These are phyloP conservation scores for Anthophora plumipes DNA, from an alignment of 2,888 invertebrate species.

Conservation along the genomic window DNA sequence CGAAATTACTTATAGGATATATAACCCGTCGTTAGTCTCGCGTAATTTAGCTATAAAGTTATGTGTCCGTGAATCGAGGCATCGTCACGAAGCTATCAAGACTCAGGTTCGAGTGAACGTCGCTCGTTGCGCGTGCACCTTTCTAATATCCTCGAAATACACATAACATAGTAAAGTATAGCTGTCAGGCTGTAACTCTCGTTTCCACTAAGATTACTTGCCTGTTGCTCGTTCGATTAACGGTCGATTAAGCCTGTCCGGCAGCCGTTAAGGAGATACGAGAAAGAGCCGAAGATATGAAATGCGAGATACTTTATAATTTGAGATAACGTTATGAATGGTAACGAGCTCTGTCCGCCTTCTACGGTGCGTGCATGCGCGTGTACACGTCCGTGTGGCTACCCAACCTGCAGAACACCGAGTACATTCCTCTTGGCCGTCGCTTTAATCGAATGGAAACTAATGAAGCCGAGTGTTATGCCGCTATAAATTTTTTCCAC, in stretches of 20 bases:
- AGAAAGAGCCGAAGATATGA: conserved; percentile 72
- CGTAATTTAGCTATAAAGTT: conserved; percentile 21
- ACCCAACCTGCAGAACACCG: conserved; percentile 19
- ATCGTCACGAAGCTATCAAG: conserved; percentile 40
- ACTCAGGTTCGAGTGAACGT: conserved; percentile 23
- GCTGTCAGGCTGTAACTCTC: conserved; percentile 72
- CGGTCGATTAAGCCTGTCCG: conserved; percentile 80
- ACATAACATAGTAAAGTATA: conserved; percentile 61
- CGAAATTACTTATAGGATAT: no score
- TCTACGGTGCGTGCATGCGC: conserved; percentile 42
- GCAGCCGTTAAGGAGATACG: conserved; percentile 77
- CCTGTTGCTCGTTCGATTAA: conserved; percentile 78
- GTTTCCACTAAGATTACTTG: conserved; percentile 67
- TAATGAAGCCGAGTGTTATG: conserved; percentile 70
- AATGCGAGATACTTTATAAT: conserved; percentile 78
- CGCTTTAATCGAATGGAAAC: conserved; percentile 73
- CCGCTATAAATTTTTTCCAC: conserved; percentile 61
- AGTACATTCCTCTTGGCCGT: conserved; percentile 48
- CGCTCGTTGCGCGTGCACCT: conserved; percentile 39
- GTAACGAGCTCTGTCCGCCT: conserved; percentile 70
- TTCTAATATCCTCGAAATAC: conserved; percentile 57
- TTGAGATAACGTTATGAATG: conserved; percentile 75
- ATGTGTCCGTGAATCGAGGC: conserved; percentile 26
- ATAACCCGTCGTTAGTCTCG: no score
- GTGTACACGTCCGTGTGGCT: conserved; percentile 27